These are phyloP conservation scores for Synodontis membranacea DNA, from an alignment of 2,113 vertebrate species.

Conservation along the genomic window DNA sequence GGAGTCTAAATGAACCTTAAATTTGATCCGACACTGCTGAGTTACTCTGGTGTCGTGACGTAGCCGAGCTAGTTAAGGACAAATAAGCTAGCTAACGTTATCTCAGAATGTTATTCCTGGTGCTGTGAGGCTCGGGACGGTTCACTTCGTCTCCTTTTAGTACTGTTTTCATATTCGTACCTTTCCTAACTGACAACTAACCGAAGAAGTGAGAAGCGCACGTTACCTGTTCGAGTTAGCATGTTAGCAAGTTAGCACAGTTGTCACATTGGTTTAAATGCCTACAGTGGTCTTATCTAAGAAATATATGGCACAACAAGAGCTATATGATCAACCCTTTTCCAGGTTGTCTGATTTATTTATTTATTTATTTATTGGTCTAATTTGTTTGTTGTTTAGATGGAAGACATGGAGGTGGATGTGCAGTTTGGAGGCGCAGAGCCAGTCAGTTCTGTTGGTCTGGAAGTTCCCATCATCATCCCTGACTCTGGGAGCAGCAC, in stretches of 20 bases:
- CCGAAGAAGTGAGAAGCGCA: not conserved
- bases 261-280: not conserved
- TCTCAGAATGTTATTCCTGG: not conserved
- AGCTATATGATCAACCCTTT: not conserved
- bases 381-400: conserved; percentile 51
- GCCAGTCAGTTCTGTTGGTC: not conserved
- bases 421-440: conserved; percentile 44
- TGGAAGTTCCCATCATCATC: conserved; percentile 34
- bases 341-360: not conserved
- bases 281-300: not conserved
- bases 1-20: not conserved
- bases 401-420: conserved; percentile 87
- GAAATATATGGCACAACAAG: not conserved
- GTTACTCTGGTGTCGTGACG: not conserved
- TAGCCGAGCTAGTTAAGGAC: not conserved
- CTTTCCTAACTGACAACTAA: not conserved
- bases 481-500: conserved; percentile 59
- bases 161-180: not conserved
- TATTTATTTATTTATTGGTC: not conserved
- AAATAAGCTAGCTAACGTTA: not conserved
- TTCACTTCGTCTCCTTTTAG: not conserved
- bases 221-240: not conserved
- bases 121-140: no score
- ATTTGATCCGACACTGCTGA: not conserved
- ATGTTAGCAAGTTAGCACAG: not conserved